phyloP scores from a whole-genome alignment of 2,888 invertebrate genomes.

The Hoplodrina ambigua region DNA sequence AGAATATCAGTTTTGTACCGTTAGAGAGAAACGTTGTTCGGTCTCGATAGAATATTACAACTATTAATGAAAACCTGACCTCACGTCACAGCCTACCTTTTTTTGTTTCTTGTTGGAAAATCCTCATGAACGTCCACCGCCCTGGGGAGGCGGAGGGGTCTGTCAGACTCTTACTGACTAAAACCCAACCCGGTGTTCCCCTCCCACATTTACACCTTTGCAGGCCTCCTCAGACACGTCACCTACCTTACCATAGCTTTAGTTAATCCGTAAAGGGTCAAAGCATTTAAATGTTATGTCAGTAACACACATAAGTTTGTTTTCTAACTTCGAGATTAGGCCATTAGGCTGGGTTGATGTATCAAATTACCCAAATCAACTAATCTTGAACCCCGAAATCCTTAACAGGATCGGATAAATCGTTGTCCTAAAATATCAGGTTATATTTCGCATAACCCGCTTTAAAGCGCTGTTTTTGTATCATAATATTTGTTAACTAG shows the following conservation, averaged over 20 bases:
- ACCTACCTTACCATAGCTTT: constrained; percentile 7
- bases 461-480: constrained; percentile 11
- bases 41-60: not conserved
- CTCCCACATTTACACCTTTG: too few species aligned
- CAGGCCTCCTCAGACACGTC: too few species aligned
- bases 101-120: too few species aligned
- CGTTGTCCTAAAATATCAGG: constrained; percentile 55
- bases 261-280: constrained; percentile 15
- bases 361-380: constrained; percentile 57
- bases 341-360: constrained; percentile 39
- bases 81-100: not conserved
- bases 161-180: too few species aligned
- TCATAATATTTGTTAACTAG: too few species aligned
- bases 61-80: not conserved
- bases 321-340: constrained; percentile 33
- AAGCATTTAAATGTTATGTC: constrained; percentile 16
- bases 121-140: too few species aligned
- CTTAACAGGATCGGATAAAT: constrained; percentile 48
- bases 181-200: too few species aligned
- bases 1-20: not conserved
- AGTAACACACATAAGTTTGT: constrained; percentile 20
- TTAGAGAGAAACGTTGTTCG: not conserved
- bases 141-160: too few species aligned
- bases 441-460: constrained; percentile 22
- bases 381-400: constrained; percentile 46